These are phyloP conservation scores for Triplophysa siluroides DNA, from an alignment of 2,113 vertebrate species.

Conservation along the genomic window DNA sequence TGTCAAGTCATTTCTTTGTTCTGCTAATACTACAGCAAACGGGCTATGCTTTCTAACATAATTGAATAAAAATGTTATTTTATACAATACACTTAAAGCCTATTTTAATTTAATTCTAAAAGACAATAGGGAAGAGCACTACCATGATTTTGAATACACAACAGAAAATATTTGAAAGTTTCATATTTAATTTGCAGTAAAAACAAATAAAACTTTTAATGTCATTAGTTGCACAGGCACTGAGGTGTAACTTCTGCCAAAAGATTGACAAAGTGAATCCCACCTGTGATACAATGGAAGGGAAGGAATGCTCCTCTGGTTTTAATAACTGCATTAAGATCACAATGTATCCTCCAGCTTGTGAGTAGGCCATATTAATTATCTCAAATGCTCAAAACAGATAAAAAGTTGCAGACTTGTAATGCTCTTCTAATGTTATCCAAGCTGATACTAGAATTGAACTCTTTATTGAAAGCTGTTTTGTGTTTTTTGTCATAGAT, in stretches of 20 bases:
- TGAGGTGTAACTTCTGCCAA: slow-evolving; percentile 47
- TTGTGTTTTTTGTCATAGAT: slow-evolving; percentile 27
- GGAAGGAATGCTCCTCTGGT: slow-evolving; percentile 2
- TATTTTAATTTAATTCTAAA: no score
- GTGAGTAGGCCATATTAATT: slow-evolving; percentile 36
- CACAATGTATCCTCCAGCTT: slow-evolving; percentile 37
- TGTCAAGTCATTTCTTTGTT: neutral
- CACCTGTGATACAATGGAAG: neutral
- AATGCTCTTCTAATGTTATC: no score
- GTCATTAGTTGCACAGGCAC: slow-evolving; percentile 42
- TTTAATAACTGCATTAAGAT: slow-evolving; percentile 36
- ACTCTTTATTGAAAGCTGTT: neutral
- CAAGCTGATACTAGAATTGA: no score
- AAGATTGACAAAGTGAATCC: slow-evolving; percentile 13
- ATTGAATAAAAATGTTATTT: neutral
- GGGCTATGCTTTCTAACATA: neutral
- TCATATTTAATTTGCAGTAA: no score
- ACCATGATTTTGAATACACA: neutral
- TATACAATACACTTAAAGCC: no score
- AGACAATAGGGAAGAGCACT: neutral
- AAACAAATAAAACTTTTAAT: neutral
- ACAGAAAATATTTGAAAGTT: neutral
- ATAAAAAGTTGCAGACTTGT: no score
- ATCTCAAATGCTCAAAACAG: neutral
- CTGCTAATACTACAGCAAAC: neutral